Conservation (phyloP, 2,888 invertebrate species). For the Eupithecia dodoneata region DNA sequence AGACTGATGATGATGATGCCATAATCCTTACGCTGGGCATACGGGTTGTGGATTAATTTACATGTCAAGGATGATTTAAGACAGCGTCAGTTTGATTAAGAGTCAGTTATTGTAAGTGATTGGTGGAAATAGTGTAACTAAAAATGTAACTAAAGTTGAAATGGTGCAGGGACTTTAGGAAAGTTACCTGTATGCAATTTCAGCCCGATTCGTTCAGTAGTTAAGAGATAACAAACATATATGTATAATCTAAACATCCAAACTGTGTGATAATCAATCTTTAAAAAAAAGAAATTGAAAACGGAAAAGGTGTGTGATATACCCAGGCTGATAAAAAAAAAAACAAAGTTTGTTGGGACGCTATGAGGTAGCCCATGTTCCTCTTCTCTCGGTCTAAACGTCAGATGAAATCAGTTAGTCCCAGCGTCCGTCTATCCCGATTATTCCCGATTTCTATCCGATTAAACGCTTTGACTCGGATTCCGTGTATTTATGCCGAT, state of each 20-base stretch:
- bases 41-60: no score
- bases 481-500: slow-evolving; percentile 50
- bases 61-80: no score
- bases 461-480: slow-evolving; percentile 53
- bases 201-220: no score
- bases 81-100: background rate
- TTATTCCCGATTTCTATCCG: slow-evolving; percentile 51
- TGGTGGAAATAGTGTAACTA: background rate
- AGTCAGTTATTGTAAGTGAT: background rate
- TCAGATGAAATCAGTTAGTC: slow-evolving; percentile 34
- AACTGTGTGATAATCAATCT: no score
- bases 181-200: no score
- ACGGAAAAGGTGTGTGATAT: no score
- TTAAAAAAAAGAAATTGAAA: no score
- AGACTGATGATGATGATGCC: background rate
- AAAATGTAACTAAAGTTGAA: background rate
- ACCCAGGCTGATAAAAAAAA: background rate
- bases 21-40: background rate
- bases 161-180: background rate
- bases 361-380: background rate
- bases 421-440: slow-evolving; percentile 23
- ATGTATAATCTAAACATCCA: no score
- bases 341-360: background rate
- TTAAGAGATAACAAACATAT: no score
- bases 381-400: background rate